Evolutionary conservation across 1,140 invertebrate species (phyloP), one percentile per base, ranked within the genome.

Genomic region (Anoplophora glabripennis): DNA sequence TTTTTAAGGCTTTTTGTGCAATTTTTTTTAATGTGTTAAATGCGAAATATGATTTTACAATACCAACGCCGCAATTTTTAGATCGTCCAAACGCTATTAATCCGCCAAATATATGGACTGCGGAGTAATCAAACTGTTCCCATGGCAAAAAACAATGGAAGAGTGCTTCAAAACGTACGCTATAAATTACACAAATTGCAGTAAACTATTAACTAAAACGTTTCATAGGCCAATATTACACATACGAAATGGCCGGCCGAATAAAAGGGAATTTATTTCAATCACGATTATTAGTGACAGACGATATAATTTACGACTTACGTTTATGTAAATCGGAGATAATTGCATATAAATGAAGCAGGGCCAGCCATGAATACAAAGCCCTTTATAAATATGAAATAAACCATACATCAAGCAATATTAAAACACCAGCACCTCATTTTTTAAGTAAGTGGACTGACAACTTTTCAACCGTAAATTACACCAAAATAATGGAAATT

Each of bases 271-370:
- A 58, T 52, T 58, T 58, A 58, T 58, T 58, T 58, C 56, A 58
- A 58, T 58, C 56, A 58, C 56, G 56, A 58, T 58, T 58, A 52
- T 48, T 42, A 52, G 44, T 52, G 56, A 58, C 56, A 58, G 56
- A 52, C 48, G 46, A 37, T 18, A 47, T 58, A 51, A 58, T 52
- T 51, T 58, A 58, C 56, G 56, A 52, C 47, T 38, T 58, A 58
- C 56, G 56, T 52, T 58, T 58, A 58, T 58, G 56, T 58, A 58
- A 58, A 58, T 58, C 56, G 45, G 47, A 58, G 56, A 58, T 58
- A 58, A 58, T 58, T 58, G 56, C 56, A 58, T 58, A 58, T 52
- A 58, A 58, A 58, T 58, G 56, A 58, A 58, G 56, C 56, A 28
- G 33, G 56, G 15, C 37, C 56, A 37, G 56, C 44, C 52, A 58